Percentiles rank a stretch among this genome's conserved stretches.
phyloP scores from a whole-genome alignment of 2,888 invertebrate species.

The Proisotoma minuta region DNA sequence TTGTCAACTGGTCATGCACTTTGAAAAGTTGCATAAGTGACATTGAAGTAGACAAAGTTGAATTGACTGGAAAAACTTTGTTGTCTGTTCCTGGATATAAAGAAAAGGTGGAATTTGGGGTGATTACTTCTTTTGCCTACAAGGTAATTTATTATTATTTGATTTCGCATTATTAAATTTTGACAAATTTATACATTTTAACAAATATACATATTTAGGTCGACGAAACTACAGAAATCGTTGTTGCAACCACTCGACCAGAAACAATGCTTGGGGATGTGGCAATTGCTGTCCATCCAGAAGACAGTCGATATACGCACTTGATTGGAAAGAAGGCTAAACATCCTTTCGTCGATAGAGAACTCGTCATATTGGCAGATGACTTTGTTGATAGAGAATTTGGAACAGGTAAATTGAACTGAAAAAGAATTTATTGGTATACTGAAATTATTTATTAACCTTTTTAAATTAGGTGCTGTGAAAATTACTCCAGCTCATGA shows the following conservation, averaged over 20 bases:
- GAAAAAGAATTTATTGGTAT: not conserved
- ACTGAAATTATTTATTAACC: not conserved
- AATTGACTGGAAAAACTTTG: constrained; percentile 77
- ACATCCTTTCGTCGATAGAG: constrained; percentile 83
- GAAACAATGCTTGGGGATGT: constrained; percentile 99
- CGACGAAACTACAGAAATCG: constrained; percentile 65
- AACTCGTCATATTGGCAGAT: constrained; percentile 83
- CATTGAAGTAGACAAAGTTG: constrained; percentile 94
- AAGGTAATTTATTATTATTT: constrained; percentile 54
- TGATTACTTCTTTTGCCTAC: constrained; percentile 87
- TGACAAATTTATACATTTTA: not conserved
- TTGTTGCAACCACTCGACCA: constrained; percentile 94
- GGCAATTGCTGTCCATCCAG: constrained; percentile 95
- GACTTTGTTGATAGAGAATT: constrained; percentile 91
- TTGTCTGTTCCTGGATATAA: constrained; percentile 85
- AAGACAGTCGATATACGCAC: constrained; percentile 76
- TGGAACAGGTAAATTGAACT: constrained; percentile 70
- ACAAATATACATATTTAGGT: constrained; percentile 43
- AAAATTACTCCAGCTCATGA: constrained; percentile 99
- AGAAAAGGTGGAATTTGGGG: constrained; percentile 89
- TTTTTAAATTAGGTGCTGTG: constrained; percentile 67
- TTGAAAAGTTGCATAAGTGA: constrained; percentile 97
- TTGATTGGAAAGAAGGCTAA: constrained; percentile 73
- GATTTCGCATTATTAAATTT: not conserved
- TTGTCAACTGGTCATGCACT: constrained; percentile 98